phyloP scores from a whole-genome alignment of 2,113 vertebrate species.

The Conger conger region DNA sequence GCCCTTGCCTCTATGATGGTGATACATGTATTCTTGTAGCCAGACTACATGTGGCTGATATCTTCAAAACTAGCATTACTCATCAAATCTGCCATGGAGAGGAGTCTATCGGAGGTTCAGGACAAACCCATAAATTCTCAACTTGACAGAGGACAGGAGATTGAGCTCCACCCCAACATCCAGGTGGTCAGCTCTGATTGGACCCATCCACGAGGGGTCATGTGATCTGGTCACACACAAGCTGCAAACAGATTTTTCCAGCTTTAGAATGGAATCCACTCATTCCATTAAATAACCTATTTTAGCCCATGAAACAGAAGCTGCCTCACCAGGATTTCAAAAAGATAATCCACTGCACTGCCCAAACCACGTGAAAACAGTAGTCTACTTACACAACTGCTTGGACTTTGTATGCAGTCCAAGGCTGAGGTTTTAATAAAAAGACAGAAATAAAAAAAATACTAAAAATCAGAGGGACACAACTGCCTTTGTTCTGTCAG shows the following conservation, averaged over 20 bases:
- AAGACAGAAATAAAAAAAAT: background rate
- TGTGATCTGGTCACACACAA: background rate
- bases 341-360: background rate
- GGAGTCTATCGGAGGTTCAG: no score
- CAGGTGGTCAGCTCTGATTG: background rate
- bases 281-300: background rate
- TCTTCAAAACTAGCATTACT: background rate
- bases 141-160: background rate
- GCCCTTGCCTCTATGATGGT: background rate
- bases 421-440: background rate
- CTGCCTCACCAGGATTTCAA: background rate
- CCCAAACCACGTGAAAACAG: background rate
- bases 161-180: background rate
- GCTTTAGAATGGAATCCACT: background rate
- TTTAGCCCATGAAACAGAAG: background rate
- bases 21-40: background rate
- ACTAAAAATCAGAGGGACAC: background rate
- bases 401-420: background rate
- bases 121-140: background rate
- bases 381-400: background rate
- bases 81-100: no score
- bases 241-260: background rate
- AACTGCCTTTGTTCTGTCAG: background rate
- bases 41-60: no score
- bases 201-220: background rate